Evolutionary conservation across 2,888 invertebrate genomes (phyloP), one percentile per base, ranked within the genome.

Genomic region (Andrena praecox): DNA sequence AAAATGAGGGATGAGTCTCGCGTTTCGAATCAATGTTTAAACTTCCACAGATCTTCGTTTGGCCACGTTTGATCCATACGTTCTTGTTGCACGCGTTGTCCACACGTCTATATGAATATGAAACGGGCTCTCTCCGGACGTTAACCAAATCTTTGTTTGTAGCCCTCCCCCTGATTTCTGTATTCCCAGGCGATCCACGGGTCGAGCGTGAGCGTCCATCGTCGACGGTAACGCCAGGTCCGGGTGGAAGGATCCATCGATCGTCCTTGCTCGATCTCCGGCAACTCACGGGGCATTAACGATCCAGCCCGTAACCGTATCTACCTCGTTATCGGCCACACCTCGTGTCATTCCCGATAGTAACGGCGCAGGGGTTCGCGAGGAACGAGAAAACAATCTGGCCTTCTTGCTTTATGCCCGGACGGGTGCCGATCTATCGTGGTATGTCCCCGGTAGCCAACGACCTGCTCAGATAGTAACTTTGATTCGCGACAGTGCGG

Each of bases 281-380:
- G 68, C 76, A 48, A 71, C 82, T 83, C 74, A 6, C 67, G 24
- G 29, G 56, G 50, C 73, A 33, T 77, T 77, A 83, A 74, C 77
- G 63, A 76, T 64, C 52, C 62, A 60, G 78, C 63, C 56, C 71
- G 24, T 73, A 80, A 76, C 73, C 76, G 59, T 84, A 82, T 85
- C 80, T 73, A 77, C 64, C 82, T 86, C 82, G 75, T 84, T 81
- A 86, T 84, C 86, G 80, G 63, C 82, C 87, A 76, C 87, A 67
- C 86, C 88, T 84, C 64, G 56, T 33, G 70, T 77, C 66, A 31
- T 77, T 83, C 77, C 63, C 76, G 68, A 33, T 10, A 50, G 73
- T 63, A 54, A 78, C 50, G 52, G 33, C 59, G 31, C 60, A 24
- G 52, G 59, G 52, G 56, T 63, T 70, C 79, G 75, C 56, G 64